phyloP scores from a whole-genome alignment of 1,140 invertebrate genomes.

The Leptinotarsa lineolata region DNA sequence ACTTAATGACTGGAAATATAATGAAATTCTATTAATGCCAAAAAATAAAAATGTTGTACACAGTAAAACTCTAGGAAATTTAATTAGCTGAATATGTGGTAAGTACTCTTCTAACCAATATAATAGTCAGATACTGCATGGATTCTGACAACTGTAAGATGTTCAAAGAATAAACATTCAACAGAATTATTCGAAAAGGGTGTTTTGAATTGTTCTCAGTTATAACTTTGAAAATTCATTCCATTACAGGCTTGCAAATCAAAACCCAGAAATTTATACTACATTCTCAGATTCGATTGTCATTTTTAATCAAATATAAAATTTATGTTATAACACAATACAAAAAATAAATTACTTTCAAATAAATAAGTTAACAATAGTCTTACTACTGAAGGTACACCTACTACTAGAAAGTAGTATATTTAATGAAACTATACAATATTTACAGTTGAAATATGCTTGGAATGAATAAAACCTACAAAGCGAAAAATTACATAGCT shows the following conservation, averaged over 20 bases:
- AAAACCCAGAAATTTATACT: slow-evolving; percentile 2
- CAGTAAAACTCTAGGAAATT: too few species aligned
- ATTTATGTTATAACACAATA: slow-evolving; percentile 18
- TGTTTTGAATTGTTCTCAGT: too few species aligned
- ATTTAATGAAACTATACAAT: background rate
- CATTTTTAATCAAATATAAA: slow-evolving; percentile 1
- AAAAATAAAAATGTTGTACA: too few species aligned
- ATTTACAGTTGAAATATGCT: slow-evolving; percentile 9
- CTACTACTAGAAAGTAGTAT: slow-evolving; percentile 11
- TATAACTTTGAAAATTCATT: too few species aligned
- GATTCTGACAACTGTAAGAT: too few species aligned
- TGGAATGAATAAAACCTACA: slow-evolving; percentile 14
- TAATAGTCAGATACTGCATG: too few species aligned
- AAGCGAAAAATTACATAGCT: background rate
- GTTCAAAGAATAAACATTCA: too few species aligned
- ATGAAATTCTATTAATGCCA: too few species aligned
- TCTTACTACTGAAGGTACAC: slow-evolving; percentile 18
- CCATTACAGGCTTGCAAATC: background rate
- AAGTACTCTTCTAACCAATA: too few species aligned
- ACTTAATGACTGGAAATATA: too few species aligned
- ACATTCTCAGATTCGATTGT: background rate
- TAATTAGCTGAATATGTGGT: too few species aligned
- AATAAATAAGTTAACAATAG: slow-evolving; percentile 19
- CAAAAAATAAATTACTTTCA: slow-evolving; percentile 18
- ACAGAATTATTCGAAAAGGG: too few species aligned